Conservation (phyloP, 2,797 vertebrate species). For the Percopsis omiscomaycus region DNA sequence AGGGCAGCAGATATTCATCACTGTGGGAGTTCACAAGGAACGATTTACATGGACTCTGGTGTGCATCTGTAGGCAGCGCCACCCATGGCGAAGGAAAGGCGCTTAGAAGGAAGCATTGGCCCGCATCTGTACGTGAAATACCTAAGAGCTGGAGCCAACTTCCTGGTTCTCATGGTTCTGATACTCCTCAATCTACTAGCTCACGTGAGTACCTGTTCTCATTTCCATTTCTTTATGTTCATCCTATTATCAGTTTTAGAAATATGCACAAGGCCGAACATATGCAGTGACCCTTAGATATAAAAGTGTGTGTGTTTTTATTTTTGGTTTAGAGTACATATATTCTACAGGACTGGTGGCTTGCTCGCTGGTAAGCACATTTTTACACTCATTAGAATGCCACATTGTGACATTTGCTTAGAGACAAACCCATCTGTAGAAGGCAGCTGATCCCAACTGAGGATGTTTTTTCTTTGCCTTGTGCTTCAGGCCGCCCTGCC, state of each 20-base stretch:
- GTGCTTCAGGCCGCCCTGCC: slow-evolving; percentile 37
- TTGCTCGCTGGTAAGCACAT: slow-evolving; percentile 85
- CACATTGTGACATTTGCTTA: slow-evolving; percentile 16
- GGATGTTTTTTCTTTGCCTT: slow-evolving; percentile 59
- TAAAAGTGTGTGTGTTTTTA: background rate
- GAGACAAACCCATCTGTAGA: slow-evolving; percentile 46
- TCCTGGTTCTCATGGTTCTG: slow-evolving; percentile 77
- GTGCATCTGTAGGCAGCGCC: slow-evolving; percentile 70
- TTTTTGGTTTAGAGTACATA: slow-evolving; percentile 77
- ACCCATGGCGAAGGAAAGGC: slow-evolving; percentile 78
- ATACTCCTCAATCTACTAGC: slow-evolving; percentile 78
- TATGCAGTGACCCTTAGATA: background rate
- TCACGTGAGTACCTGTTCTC: slow-evolving; percentile 75
- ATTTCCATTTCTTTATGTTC: background rate
- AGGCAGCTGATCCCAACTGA: slow-evolving; percentile 27
- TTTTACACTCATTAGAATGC: background rate
- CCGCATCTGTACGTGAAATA: slow-evolving; percentile 86
- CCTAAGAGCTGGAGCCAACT: slow-evolving; percentile 83
- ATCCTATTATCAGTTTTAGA: slow-evolving; percentile 1
- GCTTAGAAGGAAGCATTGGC: slow-evolving; percentile 82
- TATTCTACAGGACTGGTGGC: slow-evolving; percentile 92
- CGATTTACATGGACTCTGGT: slow-evolving; percentile 40
- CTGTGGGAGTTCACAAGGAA: slow-evolving; percentile 13
- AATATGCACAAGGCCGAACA: slow-evolving; percentile 2
- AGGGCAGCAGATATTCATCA: slow-evolving; percentile 58